Evolutionary conservation across 2,797 vertebrate species (phyloP), one percentile per base, ranked within the genome.

Genomic region (Erpetoichthys calabaricus): DNA sequence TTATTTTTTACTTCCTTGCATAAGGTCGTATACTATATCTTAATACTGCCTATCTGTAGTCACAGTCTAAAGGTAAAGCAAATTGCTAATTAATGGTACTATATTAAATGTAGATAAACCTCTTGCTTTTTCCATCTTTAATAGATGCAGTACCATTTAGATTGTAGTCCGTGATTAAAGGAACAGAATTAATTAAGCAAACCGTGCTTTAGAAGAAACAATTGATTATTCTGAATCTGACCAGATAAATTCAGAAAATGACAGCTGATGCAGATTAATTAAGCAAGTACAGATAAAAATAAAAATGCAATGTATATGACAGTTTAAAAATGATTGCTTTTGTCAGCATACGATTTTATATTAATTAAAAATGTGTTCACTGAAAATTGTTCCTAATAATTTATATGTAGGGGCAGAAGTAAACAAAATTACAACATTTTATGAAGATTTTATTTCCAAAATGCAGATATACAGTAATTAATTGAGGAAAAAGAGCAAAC

Each of bases 341-440:
- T 81, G 80, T 67, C 80, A 85, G 69, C 73, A 78, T 79, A 82
- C 76, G 82, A 80, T 79, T 81, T 77, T 81, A 80, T 79, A 79
- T 75, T 82, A 85, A 82, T 77, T 75, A 68, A 78, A 79, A 80
- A 81, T 78, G 73, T 25, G 25, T 25, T 25, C 25, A 25, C 25
- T 25, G 25, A 25, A 25, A 25, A 25, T 25, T 25, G 64, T 68
- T 51, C 57, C 68, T 74, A 41, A 51, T 67, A 74, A 67, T 53
- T 60, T 67, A 51, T 63, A 44, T 63, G 58, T 56, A 47, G 67
- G 51, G 62, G 58, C 1, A 62, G 54, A 68, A 63, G 42, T 64
- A 68, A 53, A 63, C 63, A 59, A 64, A 70, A 57, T 25, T 25
- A 59, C 57, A 25, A 54, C 64, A 63, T 46, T 8, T 25, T 25